Evolutionary conservation across 37 sponge, comb jelly and placozoan genomes (phyloP).

Genomic region (Hormiphora californensis): DNA sequence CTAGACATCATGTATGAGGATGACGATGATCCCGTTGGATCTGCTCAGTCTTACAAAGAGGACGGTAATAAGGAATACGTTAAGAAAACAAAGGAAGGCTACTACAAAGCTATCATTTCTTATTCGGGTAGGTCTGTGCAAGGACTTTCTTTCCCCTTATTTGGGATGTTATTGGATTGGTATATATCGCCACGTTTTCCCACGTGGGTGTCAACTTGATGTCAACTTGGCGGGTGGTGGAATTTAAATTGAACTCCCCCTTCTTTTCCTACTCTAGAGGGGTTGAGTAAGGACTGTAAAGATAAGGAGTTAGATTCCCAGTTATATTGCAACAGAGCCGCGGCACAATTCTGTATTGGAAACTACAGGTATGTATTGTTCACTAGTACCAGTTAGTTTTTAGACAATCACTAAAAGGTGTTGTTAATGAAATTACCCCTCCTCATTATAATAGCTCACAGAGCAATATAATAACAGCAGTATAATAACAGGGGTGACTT

Average conservation of each 20-base stretch:
- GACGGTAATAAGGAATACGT: conserved; percentile 40
- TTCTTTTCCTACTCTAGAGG: too few species aligned
- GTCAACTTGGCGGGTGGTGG: too few species aligned
- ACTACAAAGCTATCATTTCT: background rate
- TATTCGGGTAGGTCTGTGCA: background rate
- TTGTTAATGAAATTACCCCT: too few species aligned
- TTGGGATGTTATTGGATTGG: too few species aligned
- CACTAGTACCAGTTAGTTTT: too few species aligned
- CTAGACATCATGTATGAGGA: conserved; percentile 49
- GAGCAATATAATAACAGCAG: background rate
- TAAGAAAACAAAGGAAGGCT: conserved; percentile 25
- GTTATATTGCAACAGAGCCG: conserved; percentile 45
- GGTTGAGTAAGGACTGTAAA: background rate
- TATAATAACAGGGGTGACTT: background rate
- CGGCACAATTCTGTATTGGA: conserved; percentile 46
- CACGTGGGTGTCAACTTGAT: too few species aligned
- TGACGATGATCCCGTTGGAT: conserved; percentile 16
- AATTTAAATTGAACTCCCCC: too few species aligned
- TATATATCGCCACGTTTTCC: too few species aligned
- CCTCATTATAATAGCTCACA: too few species aligned
- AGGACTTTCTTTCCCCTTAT: too few species aligned
- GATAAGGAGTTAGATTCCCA: background rate
- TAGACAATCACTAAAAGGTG: too few species aligned
- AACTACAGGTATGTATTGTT: conserved; percentile 32
- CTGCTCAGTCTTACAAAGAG: conserved; percentile 22